Evolutionary conservation across 2,888 invertebrate genomes (phyloP), one percentile per base, ranked within the genome.

Genomic region (Eugnorisma glareosa): DNA sequence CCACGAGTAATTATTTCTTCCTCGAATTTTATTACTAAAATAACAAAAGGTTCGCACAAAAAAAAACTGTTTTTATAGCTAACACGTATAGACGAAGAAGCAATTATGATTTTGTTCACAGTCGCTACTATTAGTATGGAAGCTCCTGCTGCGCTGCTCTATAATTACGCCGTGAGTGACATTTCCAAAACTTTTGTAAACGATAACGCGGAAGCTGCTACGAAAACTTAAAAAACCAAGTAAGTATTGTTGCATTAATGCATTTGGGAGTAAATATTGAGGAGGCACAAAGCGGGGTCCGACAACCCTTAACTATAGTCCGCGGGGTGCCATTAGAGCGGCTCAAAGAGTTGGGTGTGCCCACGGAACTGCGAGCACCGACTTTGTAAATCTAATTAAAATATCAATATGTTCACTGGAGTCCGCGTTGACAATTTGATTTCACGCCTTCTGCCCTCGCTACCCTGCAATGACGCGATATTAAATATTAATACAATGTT

Each of bases 371-470:
- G 92, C 93, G 91, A 92, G 93, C 88, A 86, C 85, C 93, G 94
- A 96, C 96, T 96, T 96, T 96, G 96, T 96, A 95, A 96, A 96
- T 96, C 96, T 96, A 96, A 96, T 96, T 96, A 96, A 96, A 96
- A 96, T 96, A 96, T 96, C 96, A 96, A 96, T 96, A 96, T 96
- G 96, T 93, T 96, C 93, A 91, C 94, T 93, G 93, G 91, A 94
- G 93, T 91, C 94, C 94, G 94, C 94, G 95, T 93, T 94, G 94
- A 96, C 95, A 95, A 96, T 96, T 96, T 92, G 94, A 96, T 96
- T 96, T 96, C 94, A 96, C 95, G 96, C 95, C 93, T 94, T 90
- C 91, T 89, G 87, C 84, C 78, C 88, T 79, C 69, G 78, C 85
- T 67, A 84, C 87, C 85, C 84, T 77, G 80, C 76, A 66, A 79